Percentiles rank a stretch among this genome's conserved stretches.
These are phyloP conservation scores for Fissipunctia ypsillon DNA, from an alignment of 2,888 invertebrate genomes.

Conservation along the genomic window DNA sequence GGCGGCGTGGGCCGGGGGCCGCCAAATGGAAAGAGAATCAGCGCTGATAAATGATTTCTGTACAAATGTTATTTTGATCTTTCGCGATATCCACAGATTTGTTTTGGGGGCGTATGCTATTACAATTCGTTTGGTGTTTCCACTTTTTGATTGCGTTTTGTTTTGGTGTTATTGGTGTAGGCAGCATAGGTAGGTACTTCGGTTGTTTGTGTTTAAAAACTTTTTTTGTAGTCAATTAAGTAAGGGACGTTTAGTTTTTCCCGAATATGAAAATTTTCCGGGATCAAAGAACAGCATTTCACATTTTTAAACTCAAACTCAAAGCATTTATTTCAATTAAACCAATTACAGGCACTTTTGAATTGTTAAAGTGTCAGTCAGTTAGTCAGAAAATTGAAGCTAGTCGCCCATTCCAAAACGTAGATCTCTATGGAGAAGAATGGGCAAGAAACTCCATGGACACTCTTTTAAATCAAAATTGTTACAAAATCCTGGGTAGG, in stretches of 20 bases:
- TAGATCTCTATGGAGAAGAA: too few relatives aligned
- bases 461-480: too few relatives aligned
- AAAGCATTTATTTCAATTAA: too few relatives aligned
- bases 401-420: too few relatives aligned
- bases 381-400: too few relatives aligned
- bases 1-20: constrained; percentile 75
- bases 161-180: constrained; percentile 31
- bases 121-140: constrained; percentile 77
- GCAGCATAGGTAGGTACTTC: not conserved
- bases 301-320: too few relatives aligned
- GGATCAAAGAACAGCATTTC: too few relatives aligned
- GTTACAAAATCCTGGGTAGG: too few relatives aligned
- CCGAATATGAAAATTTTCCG: not conserved
- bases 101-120: constrained; percentile 81
- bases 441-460: too few relatives aligned
- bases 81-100: constrained; percentile 85
- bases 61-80: constrained; percentile 89
- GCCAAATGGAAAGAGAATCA: constrained; percentile 88
- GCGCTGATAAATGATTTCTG: constrained; percentile 88
- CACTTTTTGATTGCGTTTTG: constrained; percentile 70
- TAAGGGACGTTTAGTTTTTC: not conserved
- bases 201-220: not conserved
- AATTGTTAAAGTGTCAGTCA: too few relatives aligned
- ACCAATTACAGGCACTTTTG: too few relatives aligned
- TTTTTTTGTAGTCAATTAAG: not conserved